Conservation (phyloP, 2,797 vertebrate species). For the Malacoraja senta region DNA sequence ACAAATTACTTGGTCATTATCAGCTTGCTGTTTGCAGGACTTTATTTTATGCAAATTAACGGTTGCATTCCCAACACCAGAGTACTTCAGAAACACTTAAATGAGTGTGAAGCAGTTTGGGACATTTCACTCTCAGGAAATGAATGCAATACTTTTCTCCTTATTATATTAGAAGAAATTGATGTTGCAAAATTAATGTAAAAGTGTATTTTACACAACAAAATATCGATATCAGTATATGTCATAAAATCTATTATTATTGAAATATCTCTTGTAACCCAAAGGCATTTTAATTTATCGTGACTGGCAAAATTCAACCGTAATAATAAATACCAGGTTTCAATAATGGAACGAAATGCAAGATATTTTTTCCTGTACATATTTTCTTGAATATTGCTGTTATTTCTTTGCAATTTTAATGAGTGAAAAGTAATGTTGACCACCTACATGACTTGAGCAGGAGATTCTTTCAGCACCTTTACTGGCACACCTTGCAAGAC, state of each 20-base stretch:
- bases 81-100: background rate
- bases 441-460: constrained; percentile 57
- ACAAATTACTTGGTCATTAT: background rate
- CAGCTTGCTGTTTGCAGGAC: background rate
- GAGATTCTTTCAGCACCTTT: constrained; percentile 53
- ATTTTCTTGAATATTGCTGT: background rate
- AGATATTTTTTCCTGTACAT: too few relatives aligned
- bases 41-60: background rate
- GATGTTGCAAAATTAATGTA: background rate
- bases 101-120: background rate
- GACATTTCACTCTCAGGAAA: background rate
- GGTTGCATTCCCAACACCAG: background rate
- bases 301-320: too few relatives aligned
- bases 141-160: background rate
- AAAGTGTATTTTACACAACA: background rate
- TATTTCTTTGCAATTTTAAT: background rate
- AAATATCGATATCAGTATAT: background rate
- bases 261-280: background rate
- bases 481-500: constrained; percentile 53
- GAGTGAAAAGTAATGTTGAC: background rate
- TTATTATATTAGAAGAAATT: background rate
- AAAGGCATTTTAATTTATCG: too few relatives aligned
- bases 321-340: background rate
- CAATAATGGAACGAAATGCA: background rate
- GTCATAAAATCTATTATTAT: background rate